A percentile compares a stretch with the other conserved stretches of the same genome.
Conservation (phyloP, 2,888 invertebrate species). For the Celastrina argiolus region DNA sequence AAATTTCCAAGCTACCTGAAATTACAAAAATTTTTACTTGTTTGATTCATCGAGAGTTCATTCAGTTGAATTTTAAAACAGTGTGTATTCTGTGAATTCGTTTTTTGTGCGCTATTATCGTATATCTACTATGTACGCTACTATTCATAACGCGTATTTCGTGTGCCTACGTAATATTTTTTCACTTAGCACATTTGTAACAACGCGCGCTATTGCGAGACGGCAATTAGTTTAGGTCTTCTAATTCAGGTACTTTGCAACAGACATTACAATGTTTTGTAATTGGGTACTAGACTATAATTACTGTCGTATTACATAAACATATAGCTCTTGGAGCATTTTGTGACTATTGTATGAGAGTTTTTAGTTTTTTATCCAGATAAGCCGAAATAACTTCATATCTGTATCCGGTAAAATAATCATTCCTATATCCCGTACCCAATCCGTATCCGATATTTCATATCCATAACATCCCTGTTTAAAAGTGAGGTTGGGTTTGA, state of each 20-base stretch:
- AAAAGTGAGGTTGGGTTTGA: too few species aligned
- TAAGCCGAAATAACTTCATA: too few species aligned
- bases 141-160: not conserved
- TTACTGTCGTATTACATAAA: too few species aligned
- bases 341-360: too few species aligned
- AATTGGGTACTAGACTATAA: not conserved
- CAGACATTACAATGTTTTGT: not conserved
- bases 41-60: not conserved
- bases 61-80: not conserved
- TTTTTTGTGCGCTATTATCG: not conserved
- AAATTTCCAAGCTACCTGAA: too few species aligned
- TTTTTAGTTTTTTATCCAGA: too few species aligned
- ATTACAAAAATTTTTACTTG: not conserved
- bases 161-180: slow-evolving; percentile 10
- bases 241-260: slow-evolving; percentile 1
- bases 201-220: not conserved
- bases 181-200: not conserved
- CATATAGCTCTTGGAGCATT: too few species aligned
- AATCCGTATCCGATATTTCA: too few species aligned
- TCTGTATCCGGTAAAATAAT: too few species aligned
- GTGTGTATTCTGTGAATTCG: not conserved
- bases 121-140: not conserved
- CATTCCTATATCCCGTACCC: too few species aligned
- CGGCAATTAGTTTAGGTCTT: not conserved
- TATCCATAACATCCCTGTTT: too few species aligned